Evolutionary conservation across 2,888 invertebrate genomes (phyloP), one percentile per base, ranked within the genome.

Genomic region (Polyommatus iphigenia): DNA sequence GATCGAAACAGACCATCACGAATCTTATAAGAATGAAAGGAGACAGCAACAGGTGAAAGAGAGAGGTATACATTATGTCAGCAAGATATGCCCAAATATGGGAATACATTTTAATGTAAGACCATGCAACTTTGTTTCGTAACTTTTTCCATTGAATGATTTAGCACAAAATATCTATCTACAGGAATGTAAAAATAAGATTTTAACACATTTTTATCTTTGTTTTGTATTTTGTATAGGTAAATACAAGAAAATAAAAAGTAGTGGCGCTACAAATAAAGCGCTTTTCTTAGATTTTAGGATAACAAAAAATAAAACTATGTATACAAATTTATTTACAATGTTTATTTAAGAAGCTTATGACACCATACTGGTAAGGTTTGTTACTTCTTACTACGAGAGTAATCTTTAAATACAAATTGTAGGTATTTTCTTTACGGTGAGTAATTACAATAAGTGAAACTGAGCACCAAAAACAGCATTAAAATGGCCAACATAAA

Each of bases 31-130:
- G 67, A 67, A 13, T 67, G 2, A 10, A 67, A 67, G 24, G 67
- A 67, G 32, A 67, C 2, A 67, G 32, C 5, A 67, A 32, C 13
- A 29, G 5, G 2, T 67, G 32, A 18, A 18, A 29, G 32, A 67
- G 29, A 67, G 3, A 24, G 62, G 62, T 67, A 32, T 20, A 29
- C 67, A 67, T 67, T 67, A 67, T 32, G 67, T 67, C 67, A 32
- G 67, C 67, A 67, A 29, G 54, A 29, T 62, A 76, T 59, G 57
- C 76, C 59, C 67, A 59, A 54, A 73, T 75, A 77, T 24, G 57
- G 76, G 71, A 46, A 75, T 54, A 32, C 24, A 62, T 24, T 62
- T 62, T 62, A 10, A 59, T 8, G 20, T 54, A 54, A 50, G 50
- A 50, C 15, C 13, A 15, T 50, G 50, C 50, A 50, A 50, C 41